Base-by-base conservation (phyloP, 2,888 invertebrate species). In the Mesorhabditis spiculigera region DNA sequence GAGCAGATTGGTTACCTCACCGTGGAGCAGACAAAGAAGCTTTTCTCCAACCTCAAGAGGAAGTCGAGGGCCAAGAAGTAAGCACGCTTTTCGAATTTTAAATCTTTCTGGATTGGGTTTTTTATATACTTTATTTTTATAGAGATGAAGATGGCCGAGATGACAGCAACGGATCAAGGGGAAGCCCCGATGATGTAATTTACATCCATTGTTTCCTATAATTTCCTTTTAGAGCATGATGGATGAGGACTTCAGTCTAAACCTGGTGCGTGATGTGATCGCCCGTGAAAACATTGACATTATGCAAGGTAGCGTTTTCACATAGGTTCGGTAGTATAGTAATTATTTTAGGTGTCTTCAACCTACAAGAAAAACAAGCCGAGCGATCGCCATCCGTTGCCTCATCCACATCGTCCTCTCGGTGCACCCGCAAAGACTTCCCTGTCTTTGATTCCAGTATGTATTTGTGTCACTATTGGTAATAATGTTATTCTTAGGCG, bases 1-100 rank as follows among this genome's bases (percentile, higher is more conserved):
- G 65, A 64, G 13, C 43, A 44, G 4, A 64, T 76, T 42, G 73
- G 70, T 4, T 58, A 65, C 5, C 61, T 76, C 16, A 68, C 69
- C 2, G 67, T 72, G 1, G 72, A 71, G 45, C 75, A 76, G 65
- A 72, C 73, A 41, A 78, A 78, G 68, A 78, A 78, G 45, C 42
- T 74, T 0, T 75, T 68, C 63, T 76, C 75, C 8, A 78, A 78
- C 63, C 74, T 69, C 42, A 78, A 75, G 43, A 58, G 77, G 61
- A 66, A 75, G 43, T 50, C 70, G 28, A 61, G 71, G 42, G 71
- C 68, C 16, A 71, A 69, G 42, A n/a, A 63, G 58, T 50, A 50
- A 1, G 10, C 8, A 50, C 58, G n/a, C 8, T 13, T 50, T 13
- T 50, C 8, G 1, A 50, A 50, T 50, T 50, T n/a, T 50, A 50